Base-by-base conservation (phyloP, 2,888 invertebrate genomes). In the Serripes groenlandicus region DNA sequence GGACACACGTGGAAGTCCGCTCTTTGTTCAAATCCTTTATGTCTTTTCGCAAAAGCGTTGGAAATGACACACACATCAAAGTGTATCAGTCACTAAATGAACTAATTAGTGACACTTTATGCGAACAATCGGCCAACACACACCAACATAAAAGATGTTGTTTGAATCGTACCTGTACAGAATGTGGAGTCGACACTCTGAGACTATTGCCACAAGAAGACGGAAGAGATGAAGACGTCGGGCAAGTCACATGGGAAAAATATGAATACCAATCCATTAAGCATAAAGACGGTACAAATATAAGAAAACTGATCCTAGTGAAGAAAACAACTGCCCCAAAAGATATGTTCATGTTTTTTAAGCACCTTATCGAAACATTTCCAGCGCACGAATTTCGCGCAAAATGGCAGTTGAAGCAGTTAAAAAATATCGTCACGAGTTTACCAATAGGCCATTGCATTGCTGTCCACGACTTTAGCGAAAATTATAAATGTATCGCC, bases 311-410 rank as follows among this genome's bases (percentile, higher is more conserved):
- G 30, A 7, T 64, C 3, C 49, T 64, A 11, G 66, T 66, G 18
- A 64, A 64, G 35, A 32, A 66, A 52, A 64, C 28, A 32, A 75
- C 37, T 32, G 32, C 30, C 11, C 66, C 52, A 23, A 28, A 5
- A 7, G 52, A 75, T n/a, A 64, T 64, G 64, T 64, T 64, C 4
- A 9, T n/a, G 1, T 35, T 64, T 30, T 52, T 74, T 4, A 21
- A 35, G 9, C 9, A 21, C 23, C 26, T 75, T 32, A 26, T 66
- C 23, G 30, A 66, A 28, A 32, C 66, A 5, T 75, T 75, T 49
- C 75, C 75, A 34, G 49, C 15, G 15, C 64, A 75, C 37, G 28
- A 75, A 4, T 75, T 64, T 49, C 42, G 66, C 4, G 75, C 75
- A 3, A 21, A 66, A 4, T 75, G 75, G 64, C 42, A 66, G 28